Conservation (phyloP, 1,140 invertebrate genomes). For the Teleogryllus occipitalis region DNA sequence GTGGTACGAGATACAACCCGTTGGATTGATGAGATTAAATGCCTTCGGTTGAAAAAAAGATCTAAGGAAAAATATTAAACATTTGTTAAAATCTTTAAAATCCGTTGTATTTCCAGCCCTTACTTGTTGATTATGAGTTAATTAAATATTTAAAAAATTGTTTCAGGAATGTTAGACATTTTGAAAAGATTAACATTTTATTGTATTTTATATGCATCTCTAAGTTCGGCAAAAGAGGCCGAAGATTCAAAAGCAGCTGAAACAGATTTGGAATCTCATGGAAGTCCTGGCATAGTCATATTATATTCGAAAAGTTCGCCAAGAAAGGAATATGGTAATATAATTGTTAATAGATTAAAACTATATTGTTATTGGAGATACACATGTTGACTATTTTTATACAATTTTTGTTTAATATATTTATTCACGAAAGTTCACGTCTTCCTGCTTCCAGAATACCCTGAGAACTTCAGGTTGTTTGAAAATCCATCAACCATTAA, state of each 20-base stretch:
- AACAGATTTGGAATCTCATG: not conserved
- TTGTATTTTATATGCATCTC: not conserved
- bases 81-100: not conserved
- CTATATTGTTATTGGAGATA: not conserved
- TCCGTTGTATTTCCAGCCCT: not conserved
- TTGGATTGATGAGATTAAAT: not conserved
- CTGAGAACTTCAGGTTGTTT: not conserved
- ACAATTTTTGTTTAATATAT: not conserved
- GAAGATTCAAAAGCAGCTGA: not conserved
- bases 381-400: not conserved
- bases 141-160: not conserved
- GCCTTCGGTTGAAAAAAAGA: not conserved
- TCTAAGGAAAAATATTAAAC: not conserved
- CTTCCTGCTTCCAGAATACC: not conserved
- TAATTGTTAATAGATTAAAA: not conserved
- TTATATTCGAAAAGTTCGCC: not conserved
- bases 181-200: not conserved
- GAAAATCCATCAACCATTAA: not conserved
- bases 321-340: not conserved
- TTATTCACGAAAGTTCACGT: not conserved
- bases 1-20: no score
- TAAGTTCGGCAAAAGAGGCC: not conserved
- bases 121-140: not conserved
- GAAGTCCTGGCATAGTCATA: not conserved
- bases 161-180: not conserved